Base-by-base conservation (phyloP, 2,888 invertebrate genomes). In the Sabatieria punctata region DNA sequence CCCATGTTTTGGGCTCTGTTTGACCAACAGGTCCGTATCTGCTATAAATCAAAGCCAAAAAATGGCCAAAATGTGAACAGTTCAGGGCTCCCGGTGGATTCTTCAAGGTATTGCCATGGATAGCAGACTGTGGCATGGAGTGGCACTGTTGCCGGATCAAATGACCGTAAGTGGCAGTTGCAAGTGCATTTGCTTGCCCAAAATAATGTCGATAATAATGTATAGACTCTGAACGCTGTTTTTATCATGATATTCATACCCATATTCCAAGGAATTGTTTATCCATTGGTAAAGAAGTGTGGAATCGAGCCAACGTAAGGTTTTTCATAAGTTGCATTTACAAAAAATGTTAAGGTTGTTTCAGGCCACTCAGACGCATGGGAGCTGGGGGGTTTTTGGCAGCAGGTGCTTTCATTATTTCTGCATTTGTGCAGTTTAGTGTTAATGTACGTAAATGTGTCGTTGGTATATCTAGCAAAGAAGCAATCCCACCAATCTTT, bases 1-100 rank as follows among this genome's bases (percentile, higher is more conserved):
- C n/a, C n/a, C n/a, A n/a, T n/a, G n/a, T n/a, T 93, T 69, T 95
- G 91, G 91, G 85, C 93, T 0, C 73, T 95, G 0, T 93, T 82
- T 67, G 93, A 95, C 67, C 95, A 95, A 66, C 88, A 86, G 73
- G 81, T 78, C 64, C 57, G 65, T n/a, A 11, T n/a, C n/a, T n/a
- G n/a, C n/a, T n/a, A n/a, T n/a, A n/a, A n/a, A n/a, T n/a, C n/a
- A n/a, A n/a, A n/a, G n/a, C n/a, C n/a, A n/a, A n/a, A n/a, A n/a
- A n/a, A n/a, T n/a, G n/a, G n/a, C n/a, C n/a, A n/a, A n/a, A n/a
- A n/a, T n/a, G n/a, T 85, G 0, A 73, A 83, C 50, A 89, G 88
- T 74, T 79, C 54, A 88, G 91, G 88, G 52, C n/a, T n/a, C n/a
- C n/a, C n/a, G n/a, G n/a, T n/a, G n/a, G n/a, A n/a, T n/a, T n/a